Evolutionary conservation across 2,797 vertebrate species (phyloP), one percentile per base, ranked within the genome.

Genomic region (Periophthalmus magnuspinnatus): DNA sequence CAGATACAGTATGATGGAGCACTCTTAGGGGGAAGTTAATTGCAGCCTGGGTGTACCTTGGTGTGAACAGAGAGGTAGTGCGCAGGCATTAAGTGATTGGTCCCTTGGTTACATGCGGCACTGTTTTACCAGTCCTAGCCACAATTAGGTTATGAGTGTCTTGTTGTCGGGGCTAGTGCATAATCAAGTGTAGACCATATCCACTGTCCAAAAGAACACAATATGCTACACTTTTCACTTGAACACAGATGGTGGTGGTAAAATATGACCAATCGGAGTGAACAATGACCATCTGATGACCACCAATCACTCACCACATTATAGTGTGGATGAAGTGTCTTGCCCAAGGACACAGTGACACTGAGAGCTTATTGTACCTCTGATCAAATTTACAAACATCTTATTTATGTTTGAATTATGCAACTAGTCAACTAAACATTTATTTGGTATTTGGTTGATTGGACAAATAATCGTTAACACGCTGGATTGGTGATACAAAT

Each of bases 1-100:
- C 89, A 86, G 86, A 89, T 83, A 83, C 76, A 72, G 79, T 83
- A 79, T 87, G 91, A 92, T 86, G 47, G 81, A 92, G 88, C 55
- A 60, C 85, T 89, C 90, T 82, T 75, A 74, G 74, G 89, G 87
- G 88, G 84, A 79, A 84, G 69, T 83, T 90, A 90, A 93, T 92
- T 86, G 80, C 83, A 74, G 70, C 67, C 70, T 41, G 62, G 63
- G 75, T 80, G 68, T 72, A 66, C 65, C 79, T 74, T 69, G 70
- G 77, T 80, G 52, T 89, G 85, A 73, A 67, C 75, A 78, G 79
- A 36, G 65, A 74, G 76, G 77, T 79, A 72, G 79, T 67, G 76
- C 54, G 74, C 69, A 73, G 72, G 79, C 71, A 60, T 67, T 76
- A 79, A 81, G 82, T 70, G 70, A 87, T 73, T 71, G 71, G 71